Conservation (phyloP, 2,797 vertebrate genomes). For the Cheirogaleus major region DNA sequence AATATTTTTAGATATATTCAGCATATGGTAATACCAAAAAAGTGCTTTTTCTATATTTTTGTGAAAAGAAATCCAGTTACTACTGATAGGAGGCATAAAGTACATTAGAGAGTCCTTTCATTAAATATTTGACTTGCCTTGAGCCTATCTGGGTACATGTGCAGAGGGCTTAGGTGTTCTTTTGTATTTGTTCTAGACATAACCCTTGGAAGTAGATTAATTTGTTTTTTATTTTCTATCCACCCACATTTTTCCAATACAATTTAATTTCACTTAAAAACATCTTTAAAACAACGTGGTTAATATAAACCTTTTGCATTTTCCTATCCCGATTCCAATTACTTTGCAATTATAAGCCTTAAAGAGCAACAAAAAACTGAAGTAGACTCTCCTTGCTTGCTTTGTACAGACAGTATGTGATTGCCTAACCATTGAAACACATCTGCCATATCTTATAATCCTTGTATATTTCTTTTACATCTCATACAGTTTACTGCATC, state of each 20-base stretch:
- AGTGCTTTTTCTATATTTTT: background rate
- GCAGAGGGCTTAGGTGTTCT: background rate
- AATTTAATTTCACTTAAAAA: constrained; percentile 30
- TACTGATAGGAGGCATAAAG: background rate
- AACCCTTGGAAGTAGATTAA: background rate
- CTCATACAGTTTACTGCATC: background rate
- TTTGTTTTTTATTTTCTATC: constrained; percentile 19
- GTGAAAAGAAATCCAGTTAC: background rate
- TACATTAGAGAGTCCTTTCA: background rate
- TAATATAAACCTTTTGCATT: background rate
- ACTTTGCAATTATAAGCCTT: background rate
- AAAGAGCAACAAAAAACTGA: background rate
- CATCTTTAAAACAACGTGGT: background rate
- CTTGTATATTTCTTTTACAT: background rate
- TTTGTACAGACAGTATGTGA: background rate
- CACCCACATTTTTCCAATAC: background rate
- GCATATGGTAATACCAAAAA: background rate
- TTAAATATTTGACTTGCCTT: background rate
- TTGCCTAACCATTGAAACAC: background rate
- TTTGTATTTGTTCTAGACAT: background rate
- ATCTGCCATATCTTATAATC: background rate
- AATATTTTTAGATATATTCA: background rate
- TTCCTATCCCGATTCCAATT: background rate
- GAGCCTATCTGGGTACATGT: background rate
- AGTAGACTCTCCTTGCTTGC: background rate